Percentiles rank a stretch among this genome's conserved stretches.
These are phyloP conservation scores for Decapterus maruadsi DNA, from an alignment of 2,797 vertebrate genomes.

Conservation along the genomic window DNA sequence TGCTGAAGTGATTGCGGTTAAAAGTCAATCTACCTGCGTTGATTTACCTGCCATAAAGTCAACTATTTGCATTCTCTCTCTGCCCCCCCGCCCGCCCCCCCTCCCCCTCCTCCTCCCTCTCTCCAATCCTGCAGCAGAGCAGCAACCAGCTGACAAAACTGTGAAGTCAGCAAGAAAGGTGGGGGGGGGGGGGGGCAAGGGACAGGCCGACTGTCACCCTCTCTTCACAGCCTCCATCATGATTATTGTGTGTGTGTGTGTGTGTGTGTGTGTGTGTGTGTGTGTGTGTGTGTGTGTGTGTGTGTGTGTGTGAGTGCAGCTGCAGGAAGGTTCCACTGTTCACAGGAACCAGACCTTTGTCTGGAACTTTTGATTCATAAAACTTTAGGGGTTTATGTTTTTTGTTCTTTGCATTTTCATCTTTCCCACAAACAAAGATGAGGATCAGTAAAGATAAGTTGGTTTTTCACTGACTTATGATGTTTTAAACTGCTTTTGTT, in stretches of 20 bases:
- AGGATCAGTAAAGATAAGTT: too few species aligned
- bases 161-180: constrained; percentile 87
- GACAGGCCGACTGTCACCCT: constrained; percentile 1
- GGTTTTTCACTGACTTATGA: too few species aligned
- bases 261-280: background rate
- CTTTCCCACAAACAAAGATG: too few species aligned
- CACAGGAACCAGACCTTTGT: too few species aligned
- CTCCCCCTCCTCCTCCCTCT: constrained; percentile 38
- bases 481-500: too few species aligned
- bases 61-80: constrained; percentile 52
- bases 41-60: constrained; percentile 36
- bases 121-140: constrained; percentile 31
- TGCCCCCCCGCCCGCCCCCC: constrained; percentile 12
- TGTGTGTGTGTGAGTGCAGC: background rate
- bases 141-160: constrained; percentile 88
- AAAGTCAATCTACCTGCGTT: constrained; percentile 55
- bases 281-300: background rate
- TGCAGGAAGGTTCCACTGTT: constrained; percentile 5
- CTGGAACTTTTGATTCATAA: too few species aligned
- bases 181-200: constrained; percentile 54
- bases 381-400: too few species aligned
- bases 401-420: too few species aligned
- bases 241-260: background rate
- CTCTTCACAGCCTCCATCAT: constrained; percentile 22
- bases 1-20: constrained; percentile 43